phyloP scores from a whole-genome alignment of 2,888 invertebrate genomes.

The Ectropis crepuscularia region DNA sequence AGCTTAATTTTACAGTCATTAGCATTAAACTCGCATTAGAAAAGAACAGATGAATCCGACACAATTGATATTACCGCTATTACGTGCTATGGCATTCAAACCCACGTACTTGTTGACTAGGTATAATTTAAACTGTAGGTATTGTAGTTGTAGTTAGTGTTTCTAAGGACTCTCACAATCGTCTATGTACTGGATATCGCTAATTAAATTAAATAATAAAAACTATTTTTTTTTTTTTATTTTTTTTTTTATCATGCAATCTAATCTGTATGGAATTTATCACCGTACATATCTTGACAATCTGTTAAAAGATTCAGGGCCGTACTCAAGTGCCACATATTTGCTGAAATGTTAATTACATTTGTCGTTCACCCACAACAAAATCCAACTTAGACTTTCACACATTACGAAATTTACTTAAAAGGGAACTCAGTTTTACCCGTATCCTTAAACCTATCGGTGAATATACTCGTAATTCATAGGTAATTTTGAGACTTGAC shows the following conservation, averaged over 20 bases:
- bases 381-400: conserved; percentile 19
- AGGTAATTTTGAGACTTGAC: conserved; percentile 38
- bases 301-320: conserved; percentile 5
- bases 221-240: no score
- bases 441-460: conserved; percentile 11
- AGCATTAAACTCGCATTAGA: conserved; percentile 7
- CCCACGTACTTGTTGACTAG: neutral
- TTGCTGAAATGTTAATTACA: neutral
- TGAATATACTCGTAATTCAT: conserved; percentile 23
- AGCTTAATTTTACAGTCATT: conserved; percentile 18
- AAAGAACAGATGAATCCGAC: neutral
- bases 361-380: neutral
- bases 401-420: conserved; percentile 23
- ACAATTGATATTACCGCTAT: neutral
- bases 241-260: conserved; percentile 9
- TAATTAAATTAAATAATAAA: neutral
- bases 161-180: neutral
- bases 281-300: neutral
- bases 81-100: neutral
- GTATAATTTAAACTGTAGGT: neutral
- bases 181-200: neutral
- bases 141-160: neutral
- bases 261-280: conserved; percentile 14
- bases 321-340: neutral
- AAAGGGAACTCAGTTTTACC: conserved; percentile 20